Base-by-base conservation (phyloP, 2,113 vertebrate species). In the Dicentrarchus labrax region DNA sequence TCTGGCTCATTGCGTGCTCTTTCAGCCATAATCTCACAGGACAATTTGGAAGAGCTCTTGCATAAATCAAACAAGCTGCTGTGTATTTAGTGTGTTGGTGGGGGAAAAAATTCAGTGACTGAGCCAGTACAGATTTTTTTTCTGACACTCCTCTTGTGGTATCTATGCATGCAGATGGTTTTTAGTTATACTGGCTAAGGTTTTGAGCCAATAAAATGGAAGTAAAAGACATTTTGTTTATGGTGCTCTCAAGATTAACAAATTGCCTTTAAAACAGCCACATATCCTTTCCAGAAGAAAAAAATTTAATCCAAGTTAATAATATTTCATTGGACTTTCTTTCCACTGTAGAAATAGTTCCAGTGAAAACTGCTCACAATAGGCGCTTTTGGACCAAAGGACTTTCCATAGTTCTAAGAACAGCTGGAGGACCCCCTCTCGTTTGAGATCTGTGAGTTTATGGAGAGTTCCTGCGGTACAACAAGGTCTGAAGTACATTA, bases 1-100 rank as follows among this genome's bases (percentile, higher is more conserved):
- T 80, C 24, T 69, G 78, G 78, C n/a, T 21, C 62, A 57, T 48
- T 24, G 60, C 24, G 8, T 24, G 38, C 57, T 78, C 24, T 51
- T 68, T n/a, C 21, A 61, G 59, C 39, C 53, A 47, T 73, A 53
- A 86, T 65, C 54, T 62, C 60, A 51, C 3, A 41, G 10, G 50
- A 56, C 39, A 11, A 8, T 47, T 41, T 56, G 16, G 8, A 24
- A 47, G 11, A 16, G 4, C 17, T 73, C 69, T 22, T 45, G 11
- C 30, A 64, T 56, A 57, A 78, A 62, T 56, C 30, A 69, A 64
- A 76, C 53, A 30, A 8, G 41, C 64, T 39, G 56, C 48, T 12
- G 10, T 56, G 38, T 21, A 9, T 64, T 56, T 19, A 71, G 68
- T 41, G 39, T 70, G 41, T 39, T 21, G 17, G 48, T 56, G 30